Base-by-base conservation (phyloP, 2,888 invertebrate genomes). In the Zygothrica quintamaculata region DNA sequence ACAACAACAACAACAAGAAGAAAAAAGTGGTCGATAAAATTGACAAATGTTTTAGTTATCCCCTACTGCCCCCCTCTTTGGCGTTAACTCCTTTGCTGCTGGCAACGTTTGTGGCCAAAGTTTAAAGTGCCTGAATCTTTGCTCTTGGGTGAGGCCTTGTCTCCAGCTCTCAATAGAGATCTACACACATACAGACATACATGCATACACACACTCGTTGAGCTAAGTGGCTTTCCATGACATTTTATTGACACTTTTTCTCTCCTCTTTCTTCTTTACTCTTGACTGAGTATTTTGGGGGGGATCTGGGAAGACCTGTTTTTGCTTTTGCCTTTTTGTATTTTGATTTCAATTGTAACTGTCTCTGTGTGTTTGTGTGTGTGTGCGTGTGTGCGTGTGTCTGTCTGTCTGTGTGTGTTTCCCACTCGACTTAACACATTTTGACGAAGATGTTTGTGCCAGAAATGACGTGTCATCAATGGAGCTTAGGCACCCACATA, bases 401-500 rank as follows among this genome's bases (percentile, higher is more conserved):
- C n/a, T n/a, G n/a, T 73, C 52, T 22, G 57, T 70, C 75, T 51
- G 31, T 39, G 18, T 39, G 6, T 8, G 16, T 44, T 67, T 73
- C 77, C 77, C 77, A 81, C 77, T 77, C 79, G 74, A 74, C 85
- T 78, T 79, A 78, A 82, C 87, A 84, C 86, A 62, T 55, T 61
- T 78, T 86, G 87, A 82, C 82, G 78, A 87, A 84, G 79, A 82
- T 81, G 78, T 78, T 78, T 80, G 52, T 80, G 86, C 74, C 73
- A 84, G 68, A 75, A 84, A 51, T 87, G 82, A 84, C 82, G 82
- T 84, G 87, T 87, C 82, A 84, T 82, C 81, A 84, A 72, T 78
- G 80, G 59, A 64, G 85, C 79, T 82, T 85, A 78, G 66, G 64
- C 82, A 69, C 82, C 82, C 82, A 84, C 82, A 81, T 71, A 71